Evolutionary conservation across 2,888 invertebrate species (phyloP), one percentile per base, ranked within the genome.

Genomic region (Bugula neritina): DNA sequence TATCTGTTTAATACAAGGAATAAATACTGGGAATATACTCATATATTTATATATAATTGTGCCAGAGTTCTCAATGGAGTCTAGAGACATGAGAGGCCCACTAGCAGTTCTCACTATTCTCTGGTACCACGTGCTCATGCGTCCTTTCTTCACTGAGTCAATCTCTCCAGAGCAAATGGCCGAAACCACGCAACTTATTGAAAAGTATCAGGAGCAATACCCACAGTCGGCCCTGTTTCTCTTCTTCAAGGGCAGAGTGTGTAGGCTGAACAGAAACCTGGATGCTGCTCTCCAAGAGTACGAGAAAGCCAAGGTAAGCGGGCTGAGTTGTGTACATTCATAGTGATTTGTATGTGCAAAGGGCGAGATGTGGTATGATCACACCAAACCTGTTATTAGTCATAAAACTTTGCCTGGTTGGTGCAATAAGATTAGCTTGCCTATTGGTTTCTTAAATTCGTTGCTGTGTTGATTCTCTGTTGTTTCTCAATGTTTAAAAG

Each of bases 91-190:
- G 89, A 86, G 89, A 74, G 89, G 89, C 1, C 90, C 90, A 0
- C 82, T 90, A 71, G 89, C 90, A 17, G 88, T 73, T 27, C 83
- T 89, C 75, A 86, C 87, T 0, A 79, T 89, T 69, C 80, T 90
- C 69, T 90, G 90, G 89, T 90, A 90, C 79, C 89, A 90, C 78
- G 89, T 90, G 23, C 88, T 90, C 55, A 88, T 90, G 1, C 84
- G 89, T 72, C 90, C 90, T 54, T 89, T 89, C 79, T 89, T 89
- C 80, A 88, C 88, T 1, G 83, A 89, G 17, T 27, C 70, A 85
- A 1, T 88, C 89, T 0, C 84, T 84, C 73, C 80, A 85, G 72
- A 81, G 89, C 35, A 84, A 89, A 2, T 63, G 5, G 27, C 21
- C 2, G 70, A 74, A 79, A 85, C 72, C 87, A 89, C 82, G 85